Conservation (phyloP, 1,140 invertebrate genomes). For the Euwallacea fornicatus region DNA sequence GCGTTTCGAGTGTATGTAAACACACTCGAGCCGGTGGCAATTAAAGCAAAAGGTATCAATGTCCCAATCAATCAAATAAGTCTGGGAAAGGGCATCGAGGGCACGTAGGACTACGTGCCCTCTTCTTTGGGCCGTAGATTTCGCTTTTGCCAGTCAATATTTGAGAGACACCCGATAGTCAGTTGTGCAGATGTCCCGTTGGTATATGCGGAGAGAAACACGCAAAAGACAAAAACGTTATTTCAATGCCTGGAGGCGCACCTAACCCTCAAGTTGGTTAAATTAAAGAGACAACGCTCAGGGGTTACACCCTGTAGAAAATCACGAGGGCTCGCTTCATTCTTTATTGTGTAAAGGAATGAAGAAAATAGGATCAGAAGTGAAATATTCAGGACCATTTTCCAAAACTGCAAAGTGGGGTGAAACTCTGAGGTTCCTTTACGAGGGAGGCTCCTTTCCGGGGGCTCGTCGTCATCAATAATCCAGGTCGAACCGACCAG, state of each 20-base stretch:
- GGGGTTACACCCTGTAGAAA: no score
- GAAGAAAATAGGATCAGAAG: no score
- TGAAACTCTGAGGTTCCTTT: constrained; percentile 23
- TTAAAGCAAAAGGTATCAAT: constrained; percentile 37
- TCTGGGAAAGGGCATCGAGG: constrained; percentile 23
- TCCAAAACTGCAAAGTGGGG: neutral
- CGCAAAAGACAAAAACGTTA: no score
- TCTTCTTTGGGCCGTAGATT: constrained; percentile 30
- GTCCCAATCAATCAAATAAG: constrained; percentile 35
- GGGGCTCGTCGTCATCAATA: constrained; percentile 17
- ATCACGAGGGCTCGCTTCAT: no score
- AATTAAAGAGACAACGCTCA: no score
- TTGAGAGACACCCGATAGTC: constrained; percentile 22
- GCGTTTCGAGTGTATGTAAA: constrained; percentile 23
- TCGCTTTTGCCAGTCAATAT: constrained; percentile 32
- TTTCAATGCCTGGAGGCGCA: no score
- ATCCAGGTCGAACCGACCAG: constrained; percentile 26
- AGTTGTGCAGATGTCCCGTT: constrained; percentile 13
- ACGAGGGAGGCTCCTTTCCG: neutral
- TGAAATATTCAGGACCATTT: no score
- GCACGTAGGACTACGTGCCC: constrained; percentile 30
- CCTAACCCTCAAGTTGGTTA: no score
- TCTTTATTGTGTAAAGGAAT: no score
- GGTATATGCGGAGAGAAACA: neutral
- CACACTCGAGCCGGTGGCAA: constrained; percentile 31